Base-by-base conservation (phyloP, 2,113 vertebrate genomes). In the Phylloscopus trochiloides region DNA sequence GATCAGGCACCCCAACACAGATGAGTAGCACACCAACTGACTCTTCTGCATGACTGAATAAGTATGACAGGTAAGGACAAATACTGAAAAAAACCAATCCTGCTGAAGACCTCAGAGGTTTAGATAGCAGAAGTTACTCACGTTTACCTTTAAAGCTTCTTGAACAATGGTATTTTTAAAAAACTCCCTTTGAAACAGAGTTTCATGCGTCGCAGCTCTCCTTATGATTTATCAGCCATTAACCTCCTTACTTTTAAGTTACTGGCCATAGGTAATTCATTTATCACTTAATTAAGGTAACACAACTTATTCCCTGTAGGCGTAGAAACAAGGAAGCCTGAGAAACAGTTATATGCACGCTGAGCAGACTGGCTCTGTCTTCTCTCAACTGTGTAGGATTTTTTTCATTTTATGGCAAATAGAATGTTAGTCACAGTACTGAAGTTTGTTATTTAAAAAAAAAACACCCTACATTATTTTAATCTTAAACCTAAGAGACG, bases 281-380 rank as follows among this genome's bases (percentile, higher is more conserved):
- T 95, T 91, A 72, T 85, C 48, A 79, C 40, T 81, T 83, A 83
- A 92, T 78, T 87, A 93, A 92, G 61, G 40, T 73, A 93, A 82
- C 40, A 67, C 25, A 92, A 94, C 76, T 90, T 57, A 72, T 55
- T 85, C 81, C 55, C 67, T 75, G 45, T 71, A 59, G 52, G 50
- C 63, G 61, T 2, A 61, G 72, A 55, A 93, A 82, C 32, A 88
- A 75, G 28, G 26, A 86, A 91, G 51, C 25, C 42, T 79, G 40
- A 48, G 59, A 76, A 95, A 50, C 13, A 29, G 36, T 67, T 63
- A 71, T 2, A 47, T 12, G 72, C 48, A 50, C 19, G 18, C 45
- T 85, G 50, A 95, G 62, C 52, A 92, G 57, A 54, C 34, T 57
- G 62, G 12, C 16, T 85, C 42, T 26, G 5, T 54, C 43, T 75